Base-by-base conservation (phyloP, 37 sponge, comb jelly and placozoan genomes). In the Diacarnus erythraeanus region DNA sequence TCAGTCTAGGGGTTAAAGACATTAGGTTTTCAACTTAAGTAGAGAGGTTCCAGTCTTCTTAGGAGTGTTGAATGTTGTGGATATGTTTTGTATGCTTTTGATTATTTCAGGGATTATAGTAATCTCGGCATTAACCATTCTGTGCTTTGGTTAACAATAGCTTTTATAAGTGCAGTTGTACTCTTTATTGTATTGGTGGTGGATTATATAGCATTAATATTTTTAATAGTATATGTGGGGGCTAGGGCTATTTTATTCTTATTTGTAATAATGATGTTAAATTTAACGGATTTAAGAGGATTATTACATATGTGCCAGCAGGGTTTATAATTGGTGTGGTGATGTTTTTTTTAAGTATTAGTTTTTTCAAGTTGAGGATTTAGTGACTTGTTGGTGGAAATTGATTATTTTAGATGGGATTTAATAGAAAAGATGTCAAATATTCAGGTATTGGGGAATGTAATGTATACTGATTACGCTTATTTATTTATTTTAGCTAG, bases 211-310 rank as follows among this genome's bases (percentile, higher is more conserved):
- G 90, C 86, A 12, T 68, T 84, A 54, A 80, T 90, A 58, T 90
- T 85, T 65, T 90, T 84, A 80, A 90, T 90, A 33, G 86, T 90
- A 29, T 90, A 90, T 85, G 90, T 90, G 15, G 90, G 90, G 41
- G 90, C 87, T 22, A 90, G 84, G 79, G 90, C 90, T 21, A 85
- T 90, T 66, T 85, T 90, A 80, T 90, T 90, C 80, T 84, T 90
- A 79, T 90, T 90, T 85, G 90, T 90, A 42, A 85, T 90, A 75
- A 90, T 90, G 90, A 90, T 90, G 90, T 80, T 90, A 70, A 90
- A 90, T 90, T 84, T 90, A 66, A 80, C 85, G 25, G 89, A 83
- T 78, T 81, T 86, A 40, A 84, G 35, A 47, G 75, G 73, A 8
- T 65, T 73, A 22, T 76, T 58, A 33, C 88, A 83, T 82, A 77